A percentile compares a stretch with the other conserved stretches of the same genome.
These are phyloP conservation scores for Oreohelix idahoensis DNA, from an alignment of 1,140 invertebrate species.

Conservation along the genomic window DNA sequence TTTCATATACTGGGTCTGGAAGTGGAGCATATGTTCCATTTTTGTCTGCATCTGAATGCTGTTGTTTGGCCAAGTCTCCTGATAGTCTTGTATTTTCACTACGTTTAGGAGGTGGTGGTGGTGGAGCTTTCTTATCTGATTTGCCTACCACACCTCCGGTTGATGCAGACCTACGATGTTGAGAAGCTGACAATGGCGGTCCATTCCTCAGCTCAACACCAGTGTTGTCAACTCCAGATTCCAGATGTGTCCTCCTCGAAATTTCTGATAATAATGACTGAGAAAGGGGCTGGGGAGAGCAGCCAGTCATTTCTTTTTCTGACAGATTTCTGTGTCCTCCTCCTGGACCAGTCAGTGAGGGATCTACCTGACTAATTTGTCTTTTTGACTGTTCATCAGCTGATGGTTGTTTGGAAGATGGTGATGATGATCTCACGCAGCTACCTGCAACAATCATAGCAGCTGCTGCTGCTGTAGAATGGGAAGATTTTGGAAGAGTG, in stretches of 20 bases:
- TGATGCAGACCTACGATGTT: conserved; percentile 45
- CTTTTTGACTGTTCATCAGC: not conserved
- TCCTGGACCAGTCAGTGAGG: not conserved
- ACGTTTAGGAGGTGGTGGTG: conserved; percentile 67
- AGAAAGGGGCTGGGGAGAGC: conserved; percentile 40
- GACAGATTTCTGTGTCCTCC: not conserved
- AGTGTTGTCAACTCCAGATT: conserved; percentile 26
- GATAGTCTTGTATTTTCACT: conserved; percentile 66
- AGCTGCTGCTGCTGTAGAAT: not conserved
- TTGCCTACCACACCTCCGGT: conserved; percentile 42
- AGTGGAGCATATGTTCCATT: conserved; percentile 46
- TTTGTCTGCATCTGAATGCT: conserved; percentile 31
- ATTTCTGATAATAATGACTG: conserved; percentile 52
- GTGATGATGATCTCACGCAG: conserved; percentile 30
- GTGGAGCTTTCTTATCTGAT: conserved; percentile 48
- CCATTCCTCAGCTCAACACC: conserved; percentile 36
- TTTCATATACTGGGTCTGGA: conserved; percentile 59
- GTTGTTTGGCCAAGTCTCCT: conserved; percentile 28
- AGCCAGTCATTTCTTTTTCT: conserved; percentile 27
- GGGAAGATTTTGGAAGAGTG: conserved; percentile 40
- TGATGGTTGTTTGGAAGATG: not conserved
- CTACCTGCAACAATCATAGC: not conserved
- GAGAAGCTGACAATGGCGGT: conserved; percentile 32
- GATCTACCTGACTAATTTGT: not conserved
- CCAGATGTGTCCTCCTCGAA: conserved; percentile 33